Percentiles rank a stretch among this genome's conserved stretches.
Conservation (phyloP, 2,888 invertebrate genomes). For the Metellina segmentata region DNA sequence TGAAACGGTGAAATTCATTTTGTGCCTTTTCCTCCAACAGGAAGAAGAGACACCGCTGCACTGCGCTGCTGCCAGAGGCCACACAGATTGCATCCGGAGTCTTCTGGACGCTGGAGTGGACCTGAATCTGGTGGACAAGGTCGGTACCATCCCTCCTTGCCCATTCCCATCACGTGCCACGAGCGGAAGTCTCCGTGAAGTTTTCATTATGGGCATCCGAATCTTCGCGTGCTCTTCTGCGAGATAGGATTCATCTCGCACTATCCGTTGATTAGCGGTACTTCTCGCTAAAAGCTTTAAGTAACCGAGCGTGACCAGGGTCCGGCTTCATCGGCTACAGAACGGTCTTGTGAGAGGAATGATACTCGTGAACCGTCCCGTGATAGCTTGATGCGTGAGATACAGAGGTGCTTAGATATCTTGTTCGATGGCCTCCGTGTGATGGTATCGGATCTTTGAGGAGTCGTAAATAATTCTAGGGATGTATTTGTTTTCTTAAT, state of each 20-base stretch:
- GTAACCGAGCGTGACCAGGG: slow-evolving; percentile 40
- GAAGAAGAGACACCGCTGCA: slow-evolving; percentile 84
- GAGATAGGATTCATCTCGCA: not conserved
- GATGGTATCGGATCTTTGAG: not conserved
- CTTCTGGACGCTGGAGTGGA: slow-evolving; percentile 83
- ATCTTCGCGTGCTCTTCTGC: slow-evolving; percentile 14
- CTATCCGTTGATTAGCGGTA: not conserved
- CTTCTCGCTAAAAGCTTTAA: not conserved
- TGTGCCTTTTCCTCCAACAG: slow-evolving; percentile 79
- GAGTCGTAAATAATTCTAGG: not conserved
- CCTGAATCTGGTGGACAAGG: slow-evolving; percentile 83
- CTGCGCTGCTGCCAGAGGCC: slow-evolving; percentile 83
- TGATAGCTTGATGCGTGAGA: too few species aligned
- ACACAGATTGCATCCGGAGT: slow-evolving; percentile 83
- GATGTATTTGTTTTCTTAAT: not conserved
- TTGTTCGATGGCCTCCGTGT: not conserved
- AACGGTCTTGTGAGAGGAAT: not conserved
- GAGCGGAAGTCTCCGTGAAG: slow-evolving; percentile 31
- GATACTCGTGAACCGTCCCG: not conserved
- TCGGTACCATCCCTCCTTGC: slow-evolving; percentile 75
- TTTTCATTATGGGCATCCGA: not conserved
- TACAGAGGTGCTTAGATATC: not conserved
- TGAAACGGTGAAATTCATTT: not conserved
- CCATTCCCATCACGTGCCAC: slow-evolving; percentile 33
- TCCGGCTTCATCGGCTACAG: not conserved